Evolutionary conservation across 2,888 invertebrate genomes (phyloP).

Genomic region (Hedychridium roseum): DNA sequence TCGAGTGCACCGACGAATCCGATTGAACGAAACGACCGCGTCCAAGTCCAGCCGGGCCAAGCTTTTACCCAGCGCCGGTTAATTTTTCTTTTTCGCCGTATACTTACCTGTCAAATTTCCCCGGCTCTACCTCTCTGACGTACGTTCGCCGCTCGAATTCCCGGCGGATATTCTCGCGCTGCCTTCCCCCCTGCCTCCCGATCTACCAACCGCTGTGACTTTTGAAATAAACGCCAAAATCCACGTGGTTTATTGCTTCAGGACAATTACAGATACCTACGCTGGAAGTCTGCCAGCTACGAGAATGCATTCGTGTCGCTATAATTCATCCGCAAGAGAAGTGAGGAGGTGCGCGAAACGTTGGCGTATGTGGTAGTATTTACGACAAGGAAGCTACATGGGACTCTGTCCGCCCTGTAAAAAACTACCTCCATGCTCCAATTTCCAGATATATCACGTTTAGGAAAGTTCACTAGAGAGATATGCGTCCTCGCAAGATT

Average conservation of each 20-base stretch:
- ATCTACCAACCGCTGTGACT: slow-evolving; percentile 1
- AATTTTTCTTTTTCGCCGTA: background rate
- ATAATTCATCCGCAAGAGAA: too few species aligned
- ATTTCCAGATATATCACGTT: too few species aligned
- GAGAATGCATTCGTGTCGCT: too few species aligned
- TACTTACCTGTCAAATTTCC: background rate
- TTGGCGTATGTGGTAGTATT: too few species aligned
- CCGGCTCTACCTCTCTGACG: background rate
- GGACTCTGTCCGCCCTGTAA: too few species aligned
- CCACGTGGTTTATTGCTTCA: background rate
- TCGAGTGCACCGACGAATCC: slow-evolving; percentile 19
- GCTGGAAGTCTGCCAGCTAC: too few species aligned
- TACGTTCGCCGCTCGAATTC: too few species aligned
- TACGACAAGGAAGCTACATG: too few species aligned
- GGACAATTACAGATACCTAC: background rate
- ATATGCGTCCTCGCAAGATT: too few species aligned
- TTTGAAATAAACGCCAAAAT: background rate
- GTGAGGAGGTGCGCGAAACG: too few species aligned
- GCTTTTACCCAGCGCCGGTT: background rate
- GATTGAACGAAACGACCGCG: slow-evolving; percentile 5
- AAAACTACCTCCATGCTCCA: too few species aligned
- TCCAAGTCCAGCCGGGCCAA: background rate
- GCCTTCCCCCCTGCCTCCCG: background rate
- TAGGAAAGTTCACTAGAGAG: too few species aligned
- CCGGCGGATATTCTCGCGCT: background rate